Evolutionary conservation across 2,888 invertebrate species (phyloP), one percentile per base, ranked within the genome.

Genomic region (Stenodema calcarata): DNA sequence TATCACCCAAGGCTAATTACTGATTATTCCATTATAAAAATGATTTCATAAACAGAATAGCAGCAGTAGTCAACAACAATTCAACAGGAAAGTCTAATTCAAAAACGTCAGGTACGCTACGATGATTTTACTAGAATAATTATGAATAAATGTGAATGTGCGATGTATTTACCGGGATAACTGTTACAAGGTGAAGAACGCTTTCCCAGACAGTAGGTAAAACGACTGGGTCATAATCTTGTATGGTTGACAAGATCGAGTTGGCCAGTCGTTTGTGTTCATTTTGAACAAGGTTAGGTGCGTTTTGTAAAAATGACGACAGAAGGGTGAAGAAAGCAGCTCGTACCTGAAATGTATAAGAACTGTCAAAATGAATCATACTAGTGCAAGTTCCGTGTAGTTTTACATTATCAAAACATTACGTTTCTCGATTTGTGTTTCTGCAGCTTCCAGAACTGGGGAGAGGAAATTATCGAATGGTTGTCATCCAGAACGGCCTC

Each of bases 181-280:
- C 92, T 73, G 92, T 92, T 89, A 95, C 92, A 78, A 94, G 91
- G 50, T 94, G 91, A 73, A 97, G 91, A 88, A 94, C 92, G 85
- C 95, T 94, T 89, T 95, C 95, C 97, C 97, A 97, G 30, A 95
- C 93, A 88, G 93, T 92, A 0, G 94, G 92, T 80, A 95, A 92
- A 35, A 95, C 93, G 28, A 92, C 91, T 1, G 95, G 94, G 90
- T 96, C 95, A 27, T 92, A 92, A 90, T 95, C 95, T 90, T 95
- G 94, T 78, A 96, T 91, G 90, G 93, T 93, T 81, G 92, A 92
- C 89, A 96, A 93, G 54, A 94, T 93, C 18, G 93, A 91, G 0
- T 93, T 92, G 44, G 93, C 91, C 0, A 94, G 90, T 89, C 93
- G 93, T 86, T 92, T 91, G 54, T 93, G 93, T 89, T 93, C 93